These are phyloP conservation scores for Xanthostigma xanthostigma DNA, from an alignment of 2,888 invertebrate species.

Conservation along the genomic window DNA sequence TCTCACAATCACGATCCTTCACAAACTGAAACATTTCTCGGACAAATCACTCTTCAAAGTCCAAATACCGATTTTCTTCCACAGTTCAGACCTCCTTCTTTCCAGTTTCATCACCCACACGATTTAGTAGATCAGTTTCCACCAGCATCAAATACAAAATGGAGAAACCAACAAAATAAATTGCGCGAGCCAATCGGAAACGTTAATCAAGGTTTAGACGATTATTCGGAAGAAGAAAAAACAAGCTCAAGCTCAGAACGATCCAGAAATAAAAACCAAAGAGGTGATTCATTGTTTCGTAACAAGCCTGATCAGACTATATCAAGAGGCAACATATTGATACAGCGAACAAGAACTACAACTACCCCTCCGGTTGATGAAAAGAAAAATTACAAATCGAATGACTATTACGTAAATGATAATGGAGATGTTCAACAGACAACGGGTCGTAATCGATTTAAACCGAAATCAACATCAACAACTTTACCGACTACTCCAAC, in stretches of 20 bases:
- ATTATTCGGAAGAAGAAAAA: constrained; percentile 16
- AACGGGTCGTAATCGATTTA: constrained; percentile 18
- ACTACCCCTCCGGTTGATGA: constrained; percentile 10
- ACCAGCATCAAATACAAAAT: constrained; percentile 4
- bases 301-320: constrained; percentile 14
- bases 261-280: not conserved
- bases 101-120: constrained; percentile 10
- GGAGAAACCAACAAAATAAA: constrained; percentile 6
- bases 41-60: constrained; percentile 45
- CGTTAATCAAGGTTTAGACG: constrained; percentile 22
- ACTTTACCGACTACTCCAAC: constrained; percentile 17
- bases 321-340: constrained; percentile 12
- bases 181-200: constrained; percentile 15
- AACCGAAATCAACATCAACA: constrained; percentile 17
- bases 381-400: constrained; percentile 18
- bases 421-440: constrained; percentile 23
- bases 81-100: constrained; percentile 13
- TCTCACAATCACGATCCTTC: constrained; percentile 42
- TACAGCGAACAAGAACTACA: constrained; percentile 7
- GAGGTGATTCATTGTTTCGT: not conserved
- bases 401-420: constrained; percentile 24
- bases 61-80: constrained; percentile 20
- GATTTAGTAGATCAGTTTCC: constrained; percentile 13
- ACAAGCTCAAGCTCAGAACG: constrained; percentile 7
- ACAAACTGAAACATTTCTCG: constrained; percentile 44